Percentiles rank a stretch among this genome's conserved stretches.
phyloP scores from a whole-genome alignment of 2,797 vertebrate genomes.

The Takifugu ocellatus region DNA sequence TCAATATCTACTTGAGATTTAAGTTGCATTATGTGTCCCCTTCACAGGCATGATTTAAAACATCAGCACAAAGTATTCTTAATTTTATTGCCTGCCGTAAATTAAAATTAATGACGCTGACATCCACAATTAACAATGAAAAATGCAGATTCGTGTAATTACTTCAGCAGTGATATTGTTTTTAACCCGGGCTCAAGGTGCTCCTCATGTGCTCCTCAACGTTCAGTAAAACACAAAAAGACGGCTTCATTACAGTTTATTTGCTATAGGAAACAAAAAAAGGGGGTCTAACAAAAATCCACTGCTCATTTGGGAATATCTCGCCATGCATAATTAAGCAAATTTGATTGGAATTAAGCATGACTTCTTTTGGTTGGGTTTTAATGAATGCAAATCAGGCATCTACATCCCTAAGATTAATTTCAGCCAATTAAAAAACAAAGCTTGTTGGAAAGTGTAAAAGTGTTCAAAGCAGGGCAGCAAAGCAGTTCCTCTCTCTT shows the following conservation, averaged over 20 bases:
- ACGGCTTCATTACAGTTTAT: slow-evolving; percentile 99
- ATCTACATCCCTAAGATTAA: slow-evolving; percentile 99
- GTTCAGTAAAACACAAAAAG: slow-evolving; percentile 98
- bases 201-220: slow-evolving; percentile 92
- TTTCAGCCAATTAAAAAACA: slow-evolving; percentile 99
- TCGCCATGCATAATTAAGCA: slow-evolving; percentile 99
- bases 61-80: slow-evolving; percentile 99
- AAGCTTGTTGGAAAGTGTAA: slow-evolving; percentile 97
- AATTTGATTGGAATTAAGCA: slow-evolving; percentile 99
- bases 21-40: slow-evolving; percentile 83
- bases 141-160: slow-evolving; percentile 99
- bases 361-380: slow-evolving; percentile 99
- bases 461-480: slow-evolving; percentile 90
- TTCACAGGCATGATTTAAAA: slow-evolving; percentile 94
- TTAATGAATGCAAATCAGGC: slow-evolving; percentile 99
- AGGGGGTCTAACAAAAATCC: slow-evolving; percentile 88
- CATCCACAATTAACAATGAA: slow-evolving; percentile 99
- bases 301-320: slow-evolving; percentile 99
- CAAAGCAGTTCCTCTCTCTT: slow-evolving; percentile 71
- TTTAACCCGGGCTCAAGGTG: slow-evolving; percentile 96
- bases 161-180: slow-evolving; percentile 99
- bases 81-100: slow-evolving; percentile 99
- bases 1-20: slow-evolving; percentile 86
- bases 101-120: slow-evolving; percentile 99
- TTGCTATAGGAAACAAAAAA: slow-evolving; percentile 92